Conservation (phyloP, 2,113 vertebrate species). For the Stictonetta naevosa region DNA sequence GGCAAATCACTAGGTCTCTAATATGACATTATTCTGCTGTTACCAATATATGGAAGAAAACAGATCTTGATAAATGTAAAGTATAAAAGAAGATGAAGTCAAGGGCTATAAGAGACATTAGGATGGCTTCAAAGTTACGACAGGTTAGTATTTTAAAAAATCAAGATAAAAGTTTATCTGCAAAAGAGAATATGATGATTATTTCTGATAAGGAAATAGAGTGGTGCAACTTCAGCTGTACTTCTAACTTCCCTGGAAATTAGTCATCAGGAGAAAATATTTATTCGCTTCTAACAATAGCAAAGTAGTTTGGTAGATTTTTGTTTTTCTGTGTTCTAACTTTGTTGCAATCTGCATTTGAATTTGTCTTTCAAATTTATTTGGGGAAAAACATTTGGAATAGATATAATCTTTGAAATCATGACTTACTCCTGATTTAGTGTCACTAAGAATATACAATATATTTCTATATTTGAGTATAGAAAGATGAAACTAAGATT, state of each 20-base stretch:
- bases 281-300: not conserved
- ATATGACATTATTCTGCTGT: not conserved
- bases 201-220: not conserved
- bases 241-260: not conserved
- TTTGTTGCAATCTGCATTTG: not conserved
- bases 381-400: not conserved
- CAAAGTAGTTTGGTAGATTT: not conserved
- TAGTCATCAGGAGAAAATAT: not conserved
- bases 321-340: not conserved
- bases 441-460: not conserved
- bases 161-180: not conserved
- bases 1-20: not conserved
- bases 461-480: not conserved
- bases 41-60: not conserved
- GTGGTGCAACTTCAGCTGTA: not conserved
- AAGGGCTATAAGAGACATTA: not conserved
- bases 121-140: not conserved
- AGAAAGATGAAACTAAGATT: not conserved
- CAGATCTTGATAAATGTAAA: not conserved
- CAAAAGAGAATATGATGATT: not conserved
- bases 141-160: not conserved
- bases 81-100: not conserved
- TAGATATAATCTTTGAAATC: not conserved
- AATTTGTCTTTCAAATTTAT: not conserved
- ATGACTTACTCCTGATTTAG: not conserved